These are phyloP conservation scores for Lasioglossum marginatum DNA, from an alignment of 2,888 invertebrate species.

Conservation along the genomic window DNA sequence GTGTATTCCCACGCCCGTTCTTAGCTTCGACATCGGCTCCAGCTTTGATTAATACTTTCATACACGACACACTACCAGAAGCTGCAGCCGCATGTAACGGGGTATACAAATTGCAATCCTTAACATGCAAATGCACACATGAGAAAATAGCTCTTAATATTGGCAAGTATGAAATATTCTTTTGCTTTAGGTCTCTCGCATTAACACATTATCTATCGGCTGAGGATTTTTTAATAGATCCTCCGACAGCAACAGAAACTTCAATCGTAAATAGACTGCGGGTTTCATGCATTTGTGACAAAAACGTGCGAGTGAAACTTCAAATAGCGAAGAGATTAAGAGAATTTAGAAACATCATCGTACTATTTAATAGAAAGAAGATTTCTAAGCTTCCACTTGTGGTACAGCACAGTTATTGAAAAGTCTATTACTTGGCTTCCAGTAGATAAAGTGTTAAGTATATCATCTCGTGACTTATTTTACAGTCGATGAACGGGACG, in stretches of 20 bases:
- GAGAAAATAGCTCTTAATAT: neutral
- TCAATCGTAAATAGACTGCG: neutral
- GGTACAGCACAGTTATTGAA: neutral
- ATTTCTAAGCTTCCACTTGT: neutral
- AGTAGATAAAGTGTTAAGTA: constrained; percentile 5
- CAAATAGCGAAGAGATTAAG: neutral
- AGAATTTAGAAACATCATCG: neutral
- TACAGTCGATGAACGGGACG: neutral
- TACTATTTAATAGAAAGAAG: neutral
- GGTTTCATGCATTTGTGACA: neutral
- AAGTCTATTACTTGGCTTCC: neutral
- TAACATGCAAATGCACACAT: constrained; percentile 17
- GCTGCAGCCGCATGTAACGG: constrained; percentile 88
- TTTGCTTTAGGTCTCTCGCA: neutral
- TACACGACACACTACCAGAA: constrained; percentile 85
- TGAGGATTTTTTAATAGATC: neutral
- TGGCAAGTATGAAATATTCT: neutral
- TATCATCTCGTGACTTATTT: neutral
- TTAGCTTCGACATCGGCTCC: constrained; percentile 87
- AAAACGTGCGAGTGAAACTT: neutral
- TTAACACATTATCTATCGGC: neutral
- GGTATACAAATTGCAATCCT: constrained; percentile 85
- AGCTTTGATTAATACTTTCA: constrained; percentile 84
- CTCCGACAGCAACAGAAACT: neutral
- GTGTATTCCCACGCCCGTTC: constrained; percentile 87